Evolutionary conservation across 2,113 vertebrate species (phyloP).

Genomic region (Prolemur simus): DNA sequence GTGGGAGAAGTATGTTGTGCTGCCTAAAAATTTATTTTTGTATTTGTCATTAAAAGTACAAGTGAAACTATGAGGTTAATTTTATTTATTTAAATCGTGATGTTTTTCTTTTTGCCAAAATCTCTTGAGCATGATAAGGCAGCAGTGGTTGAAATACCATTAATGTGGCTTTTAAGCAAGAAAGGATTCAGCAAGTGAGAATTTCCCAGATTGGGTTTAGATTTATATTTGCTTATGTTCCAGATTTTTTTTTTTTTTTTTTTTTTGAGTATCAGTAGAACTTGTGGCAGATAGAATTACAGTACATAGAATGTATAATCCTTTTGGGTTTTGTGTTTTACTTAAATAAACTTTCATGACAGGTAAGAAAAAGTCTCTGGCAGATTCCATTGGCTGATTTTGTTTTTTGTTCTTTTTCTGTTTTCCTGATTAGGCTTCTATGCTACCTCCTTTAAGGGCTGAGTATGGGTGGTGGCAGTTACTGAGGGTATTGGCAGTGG

Average conservation of each 20-base stretch:
- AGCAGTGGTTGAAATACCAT: background rate
- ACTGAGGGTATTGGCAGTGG: background rate
- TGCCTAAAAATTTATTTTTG: background rate
- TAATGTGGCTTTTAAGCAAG: background rate
- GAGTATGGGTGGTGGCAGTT: no score
- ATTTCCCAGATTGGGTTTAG: background rate
- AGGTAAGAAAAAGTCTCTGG: background rate
- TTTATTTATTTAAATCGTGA: slow-evolving; percentile 8
- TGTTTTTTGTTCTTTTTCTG: slow-evolving; percentile 8
- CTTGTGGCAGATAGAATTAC: slow-evolving; percentile 35
- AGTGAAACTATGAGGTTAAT: background rate
- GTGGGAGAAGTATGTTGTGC: background rate
- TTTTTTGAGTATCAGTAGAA: background rate
- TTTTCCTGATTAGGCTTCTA: background rate
- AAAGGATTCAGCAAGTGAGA: background rate
- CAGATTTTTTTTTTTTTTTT: background rate
- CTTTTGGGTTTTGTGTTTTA: background rate
- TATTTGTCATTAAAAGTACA: slow-evolving; percentile 12
- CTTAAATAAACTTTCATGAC: slow-evolving; percentile 12
- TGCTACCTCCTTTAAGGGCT: background rate
- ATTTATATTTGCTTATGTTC: slow-evolving; percentile 1
- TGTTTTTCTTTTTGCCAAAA: background rate
- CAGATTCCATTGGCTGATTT: slow-evolving; percentile 21
- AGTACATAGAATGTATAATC: slow-evolving; percentile 19
- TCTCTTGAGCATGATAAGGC: background rate